phyloP scores from a whole-genome alignment of 2,113 vertebrate genomes.

The Rhadina sibilatrix region DNA sequence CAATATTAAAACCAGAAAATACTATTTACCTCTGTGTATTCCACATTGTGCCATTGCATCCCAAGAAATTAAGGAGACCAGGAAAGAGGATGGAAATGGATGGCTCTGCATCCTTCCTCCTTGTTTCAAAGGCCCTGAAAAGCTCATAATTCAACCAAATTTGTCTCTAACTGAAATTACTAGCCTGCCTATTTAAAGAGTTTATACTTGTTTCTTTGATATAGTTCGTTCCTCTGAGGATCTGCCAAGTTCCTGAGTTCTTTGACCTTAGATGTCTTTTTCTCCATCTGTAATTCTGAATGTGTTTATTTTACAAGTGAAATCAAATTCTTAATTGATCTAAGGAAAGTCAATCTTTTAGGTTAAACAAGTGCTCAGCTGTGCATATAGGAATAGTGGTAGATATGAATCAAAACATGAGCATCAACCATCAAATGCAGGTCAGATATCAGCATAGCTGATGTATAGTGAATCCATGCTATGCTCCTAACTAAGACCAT shows the following conservation, averaged over 20 bases:
- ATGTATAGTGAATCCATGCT: constrained; percentile 2
- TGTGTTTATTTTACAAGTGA: constrained; percentile 25
- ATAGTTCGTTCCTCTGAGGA: background rate
- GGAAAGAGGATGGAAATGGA: background rate
- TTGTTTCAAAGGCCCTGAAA: background rate
- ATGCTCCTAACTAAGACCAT: constrained; percentile 18
- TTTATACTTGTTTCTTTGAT: background rate
- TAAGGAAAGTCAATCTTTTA: background rate
- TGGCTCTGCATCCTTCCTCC: background rate
- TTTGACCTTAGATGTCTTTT: constrained; percentile 4
- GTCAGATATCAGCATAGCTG: background rate
- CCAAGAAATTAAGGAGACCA: background rate
- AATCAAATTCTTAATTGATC: constrained; percentile 13
- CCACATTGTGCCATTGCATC: background rate
- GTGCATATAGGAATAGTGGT: background rate
- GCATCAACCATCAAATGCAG: constrained; percentile 17
- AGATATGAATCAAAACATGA: constrained; percentile 34
- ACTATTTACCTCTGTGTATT: background rate
- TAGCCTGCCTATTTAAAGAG: background rate
- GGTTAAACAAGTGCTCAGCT: background rate
- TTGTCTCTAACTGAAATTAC: background rate
- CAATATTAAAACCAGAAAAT: background rate
- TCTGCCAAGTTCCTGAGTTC: background rate
- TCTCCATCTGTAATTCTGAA: background rate
- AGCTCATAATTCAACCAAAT: background rate